Evolutionary conservation across 2,888 invertebrate genomes (phyloP).

Genomic region (Hanleya hanleyi): DNA sequence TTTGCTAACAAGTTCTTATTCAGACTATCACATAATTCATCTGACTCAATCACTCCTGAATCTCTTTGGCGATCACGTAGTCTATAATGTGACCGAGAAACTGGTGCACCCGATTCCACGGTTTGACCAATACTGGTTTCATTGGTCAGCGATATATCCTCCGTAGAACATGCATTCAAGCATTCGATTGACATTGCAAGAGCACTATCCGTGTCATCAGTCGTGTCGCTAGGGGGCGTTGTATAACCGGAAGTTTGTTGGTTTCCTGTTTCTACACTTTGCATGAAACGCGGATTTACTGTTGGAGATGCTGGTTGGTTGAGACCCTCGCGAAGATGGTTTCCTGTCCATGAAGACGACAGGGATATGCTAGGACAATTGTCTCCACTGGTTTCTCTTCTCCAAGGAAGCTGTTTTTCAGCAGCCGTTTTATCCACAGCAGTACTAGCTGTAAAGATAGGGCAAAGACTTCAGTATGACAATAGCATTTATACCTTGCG

Average conservation of each 20-base stretch:
- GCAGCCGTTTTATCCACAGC: constrained; percentile 84
- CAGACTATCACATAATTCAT: constrained; percentile 13
- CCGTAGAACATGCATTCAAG: not conserved
- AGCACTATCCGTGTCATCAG: constrained; percentile 20
- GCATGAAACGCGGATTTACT: constrained; percentile 58
- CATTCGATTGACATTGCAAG: constrained; percentile 14
- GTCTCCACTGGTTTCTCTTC: constrained; percentile 76
- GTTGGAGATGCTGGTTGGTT: constrained; percentile 62
- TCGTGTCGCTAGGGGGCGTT: constrained; percentile 31
- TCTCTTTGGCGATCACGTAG: constrained; percentile 20
- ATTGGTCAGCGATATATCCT: not conserved
- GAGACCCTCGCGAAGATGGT: constrained; percentile 86
- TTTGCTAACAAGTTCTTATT: no score
- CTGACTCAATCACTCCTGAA: constrained; percentile 24
- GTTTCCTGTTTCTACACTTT: no score
- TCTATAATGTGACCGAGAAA: no score
- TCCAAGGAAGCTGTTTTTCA: constrained; percentile 94
- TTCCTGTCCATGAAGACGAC: constrained; percentile 96
- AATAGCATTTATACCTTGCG: no score
- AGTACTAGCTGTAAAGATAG: no score
- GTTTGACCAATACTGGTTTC: no score
- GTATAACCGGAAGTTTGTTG: constrained; percentile 44
- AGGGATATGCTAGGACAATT: constrained; percentile 78
- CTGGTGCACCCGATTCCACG: no score
- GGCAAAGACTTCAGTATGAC: no score